Conservation (phyloP, 2,113 vertebrate genomes). For the Grallaria varia region DNA sequence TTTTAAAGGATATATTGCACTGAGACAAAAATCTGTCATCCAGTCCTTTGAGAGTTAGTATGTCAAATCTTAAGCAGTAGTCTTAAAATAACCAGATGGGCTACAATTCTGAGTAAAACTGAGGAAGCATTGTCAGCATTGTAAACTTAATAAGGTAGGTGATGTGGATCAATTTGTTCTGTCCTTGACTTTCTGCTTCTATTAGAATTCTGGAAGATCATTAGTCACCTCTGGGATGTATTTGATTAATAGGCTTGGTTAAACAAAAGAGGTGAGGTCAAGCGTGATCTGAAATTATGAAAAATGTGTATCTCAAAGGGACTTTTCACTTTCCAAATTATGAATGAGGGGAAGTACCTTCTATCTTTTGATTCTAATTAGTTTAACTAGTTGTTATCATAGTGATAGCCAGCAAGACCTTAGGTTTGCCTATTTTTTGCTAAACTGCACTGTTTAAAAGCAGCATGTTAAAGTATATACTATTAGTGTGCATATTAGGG, state of each 20-base stretch:
- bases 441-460: not conserved
- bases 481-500: not conserved
- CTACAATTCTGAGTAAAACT: conserved; percentile 23
- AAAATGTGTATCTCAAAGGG: conserved; percentile 40
- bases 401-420: not conserved
- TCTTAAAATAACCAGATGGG: conserved; percentile 16
- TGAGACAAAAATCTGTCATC: not conserved
- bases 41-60: not conserved
- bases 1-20: not conserved
- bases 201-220: conserved; percentile 73
- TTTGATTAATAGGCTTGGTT: conserved; percentile 78
- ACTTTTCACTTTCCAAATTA: conserved; percentile 42
- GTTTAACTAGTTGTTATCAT: not conserved
- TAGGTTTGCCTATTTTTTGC: not conserved
- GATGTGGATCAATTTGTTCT: conserved; percentile 70
- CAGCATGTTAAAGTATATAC: not conserved
- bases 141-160: conserved; percentile 66
- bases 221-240: conserved; percentile 72
- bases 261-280: conserved; percentile 76
- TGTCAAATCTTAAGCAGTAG: conserved; percentile 23
- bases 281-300: conserved; percentile 64
- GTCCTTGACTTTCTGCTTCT: conserved; percentile 78
- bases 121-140: conserved; percentile 12
- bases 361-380: conserved; percentile 18
- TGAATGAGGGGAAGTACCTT: not conserved